Evolutionary conservation across 1,140 invertebrate species (phyloP).

Genomic region (Hetaerina americana): DNA sequence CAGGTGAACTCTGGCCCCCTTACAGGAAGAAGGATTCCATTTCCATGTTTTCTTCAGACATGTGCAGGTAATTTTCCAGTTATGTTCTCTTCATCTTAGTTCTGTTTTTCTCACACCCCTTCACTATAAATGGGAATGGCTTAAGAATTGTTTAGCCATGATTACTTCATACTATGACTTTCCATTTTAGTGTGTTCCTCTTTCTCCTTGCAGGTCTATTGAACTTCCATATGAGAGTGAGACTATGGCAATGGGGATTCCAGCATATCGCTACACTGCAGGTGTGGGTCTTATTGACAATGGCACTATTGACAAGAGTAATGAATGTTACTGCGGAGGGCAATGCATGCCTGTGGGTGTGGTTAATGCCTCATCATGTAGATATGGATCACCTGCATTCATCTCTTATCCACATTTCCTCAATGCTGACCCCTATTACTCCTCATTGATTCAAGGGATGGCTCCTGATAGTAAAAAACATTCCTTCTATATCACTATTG

Average conservation of each 20-base stretch:
- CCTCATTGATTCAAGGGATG: slow-evolving; percentile 49
- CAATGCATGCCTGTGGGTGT: slow-evolving; percentile 52
- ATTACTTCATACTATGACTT: too few relatives aligned
- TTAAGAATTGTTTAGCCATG: too few relatives aligned
- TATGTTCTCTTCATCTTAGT: too few relatives aligned
- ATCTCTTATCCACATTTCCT: slow-evolving; percentile 81
- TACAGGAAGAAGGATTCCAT: slow-evolving; percentile 38
- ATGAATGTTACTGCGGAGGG: slow-evolving; percentile 56
- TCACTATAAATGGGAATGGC: too few relatives aligned
- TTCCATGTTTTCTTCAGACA: slow-evolving; percentile 51
- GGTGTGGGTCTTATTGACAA: slow-evolving; percentile 50
- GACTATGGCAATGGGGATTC: slow-evolving; percentile 35
- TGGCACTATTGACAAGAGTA: slow-evolving; percentile 47
- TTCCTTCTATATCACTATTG: slow-evolving; percentile 50
- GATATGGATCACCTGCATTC: slow-evolving; percentile 61
- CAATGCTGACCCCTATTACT: slow-evolving; percentile 53
- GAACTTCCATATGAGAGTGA: slow-evolving; percentile 40
- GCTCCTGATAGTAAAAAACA: slow-evolving; percentile 52
- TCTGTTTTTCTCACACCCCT: too few relatives aligned
- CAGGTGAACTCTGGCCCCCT: slow-evolving; percentile 66
- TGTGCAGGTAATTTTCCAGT: slow-evolving; percentile 52
- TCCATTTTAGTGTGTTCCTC: neutral
- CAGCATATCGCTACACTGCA: slow-evolving; percentile 43
- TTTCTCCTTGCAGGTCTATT: slow-evolving; percentile 24
- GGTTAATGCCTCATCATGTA: slow-evolving; percentile 53